Evolutionary conservation across 2,797 vertebrate species (phyloP).

Genomic region (Heteromormyrus szaboi): DNA sequence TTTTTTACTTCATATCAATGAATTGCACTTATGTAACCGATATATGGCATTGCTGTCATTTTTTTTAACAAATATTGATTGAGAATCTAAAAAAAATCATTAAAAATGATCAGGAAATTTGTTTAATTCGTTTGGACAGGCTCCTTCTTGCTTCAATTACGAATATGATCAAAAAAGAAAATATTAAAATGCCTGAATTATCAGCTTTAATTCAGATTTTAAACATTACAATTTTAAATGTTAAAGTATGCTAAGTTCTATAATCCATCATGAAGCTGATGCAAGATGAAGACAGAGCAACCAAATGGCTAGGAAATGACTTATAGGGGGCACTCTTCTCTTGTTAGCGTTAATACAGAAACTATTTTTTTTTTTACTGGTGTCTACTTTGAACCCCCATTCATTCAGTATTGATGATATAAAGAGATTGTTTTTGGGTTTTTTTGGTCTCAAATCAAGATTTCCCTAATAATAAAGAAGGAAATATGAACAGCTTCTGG

Average conservation of each 20-base stretch:
- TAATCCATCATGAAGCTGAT: not conserved
- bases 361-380: not conserved
- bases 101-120: not conserved
- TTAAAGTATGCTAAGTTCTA: not conserved
- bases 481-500: not conserved
- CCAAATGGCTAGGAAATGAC: slow-evolving; percentile 10
- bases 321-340: slow-evolving; percentile 58
- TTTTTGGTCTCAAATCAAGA: not conserved
- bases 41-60: not conserved
- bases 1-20: not conserved
- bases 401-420: not conserved
- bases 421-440: not conserved
- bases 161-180: slow-evolving; percentile 1
- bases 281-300: slow-evolving; percentile 9
- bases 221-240: slow-evolving; percentile 6
- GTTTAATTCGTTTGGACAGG: not conserved
- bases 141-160: not conserved
- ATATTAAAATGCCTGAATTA: not conserved
- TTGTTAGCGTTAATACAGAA: slow-evolving; percentile 27
- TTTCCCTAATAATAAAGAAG: not conserved
- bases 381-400: not conserved
- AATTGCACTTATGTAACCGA: not conserved
- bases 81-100: not conserved
- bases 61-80: not conserved
- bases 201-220: not conserved